Base-by-base conservation (phyloP, 2,888 invertebrate species). In the Erebia epiphron region DNA sequence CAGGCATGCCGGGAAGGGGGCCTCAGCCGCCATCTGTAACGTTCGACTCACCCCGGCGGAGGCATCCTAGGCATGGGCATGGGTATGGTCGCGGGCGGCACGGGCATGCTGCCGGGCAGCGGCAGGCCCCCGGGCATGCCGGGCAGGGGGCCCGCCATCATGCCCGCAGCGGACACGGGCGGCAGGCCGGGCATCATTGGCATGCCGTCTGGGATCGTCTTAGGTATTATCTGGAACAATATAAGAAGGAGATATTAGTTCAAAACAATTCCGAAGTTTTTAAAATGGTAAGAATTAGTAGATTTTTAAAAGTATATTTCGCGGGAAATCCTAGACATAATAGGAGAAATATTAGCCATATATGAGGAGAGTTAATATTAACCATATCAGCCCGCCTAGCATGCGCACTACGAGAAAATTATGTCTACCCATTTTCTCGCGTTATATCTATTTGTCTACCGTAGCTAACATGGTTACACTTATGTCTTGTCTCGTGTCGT, bases 171-270 rank as follows among this genome's bases (percentile, higher is more conserved):
- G 13, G 79, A 70, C 4, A 71, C 76, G 9, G 76, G 73, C 62
- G 77, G 78, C 69, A 21, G 75, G 75, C n/a, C 56, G 67, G 76
- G 85, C 66, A 89, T 82, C 81, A 92, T 67, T 50, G 69, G 71
- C 71, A 77, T 70, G 70, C 84, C 86, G 57, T 91, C 91, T 81
- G 88, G 81, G 82, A 90, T 83, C 0, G 88, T 78, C 73, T 92
- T 92, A 1, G 92, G 92, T 5, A 92, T 79, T 69, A 92, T 89
- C 91, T 92, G 83, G 13, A 13, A 58, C 50, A 58, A 50, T 14
- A 14, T 43, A 1, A 9, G 8, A 35, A 35, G 7, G 35, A 35
- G 5, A 35, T 7, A 7, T 35, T 35, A 35, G 35, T 7, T 35
- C 35, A 35, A 35, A 35, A 35, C 35, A 35, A 35, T 7, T 35